These are phyloP conservation scores for Pelvicachromis taeniatus DNA, from an alignment of 2,113 vertebrate genomes.

Conservation along the genomic window DNA sequence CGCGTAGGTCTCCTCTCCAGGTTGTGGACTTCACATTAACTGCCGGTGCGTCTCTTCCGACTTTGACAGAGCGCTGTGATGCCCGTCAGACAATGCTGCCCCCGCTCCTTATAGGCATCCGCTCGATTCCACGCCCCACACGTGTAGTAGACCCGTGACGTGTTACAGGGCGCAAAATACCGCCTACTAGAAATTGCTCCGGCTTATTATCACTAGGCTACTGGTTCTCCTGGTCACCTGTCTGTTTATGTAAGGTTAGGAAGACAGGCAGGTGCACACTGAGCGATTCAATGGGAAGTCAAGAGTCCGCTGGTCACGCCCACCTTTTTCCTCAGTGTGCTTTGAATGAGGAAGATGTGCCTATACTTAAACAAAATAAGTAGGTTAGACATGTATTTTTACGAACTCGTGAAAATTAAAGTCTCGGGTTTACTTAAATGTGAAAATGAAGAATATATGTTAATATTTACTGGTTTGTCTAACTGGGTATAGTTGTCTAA, in stretches of 20 bases:
- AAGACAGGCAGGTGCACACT: neutral
- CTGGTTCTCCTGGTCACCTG: neutral
- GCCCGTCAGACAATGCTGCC: neutral
- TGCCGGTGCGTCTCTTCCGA: accelerated
- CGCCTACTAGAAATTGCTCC: neutral
- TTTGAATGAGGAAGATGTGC: neutral
- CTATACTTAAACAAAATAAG: neutral
- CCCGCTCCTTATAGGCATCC: conserved; percentile 6
- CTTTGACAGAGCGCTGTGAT: neutral
- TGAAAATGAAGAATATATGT: neutral
- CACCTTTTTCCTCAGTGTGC: neutral
- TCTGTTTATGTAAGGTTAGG: neutral
- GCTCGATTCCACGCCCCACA: conserved; percentile 44
- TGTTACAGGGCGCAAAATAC: neutral
- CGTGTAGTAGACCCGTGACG: conserved; percentile 26
- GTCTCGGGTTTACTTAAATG: neutral
- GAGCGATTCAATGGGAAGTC: neutral
- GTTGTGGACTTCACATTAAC: neutral
- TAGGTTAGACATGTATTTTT: neutral
- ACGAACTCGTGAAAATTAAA: neutral
- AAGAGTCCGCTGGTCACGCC: neutral
- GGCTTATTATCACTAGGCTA: neutral
- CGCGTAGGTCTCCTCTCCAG: neutral
- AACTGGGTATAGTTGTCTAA: neutral
- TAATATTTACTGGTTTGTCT: neutral